Conservation (phyloP, 2,113 vertebrate genomes). For the Callorhinus ursinus region DNA sequence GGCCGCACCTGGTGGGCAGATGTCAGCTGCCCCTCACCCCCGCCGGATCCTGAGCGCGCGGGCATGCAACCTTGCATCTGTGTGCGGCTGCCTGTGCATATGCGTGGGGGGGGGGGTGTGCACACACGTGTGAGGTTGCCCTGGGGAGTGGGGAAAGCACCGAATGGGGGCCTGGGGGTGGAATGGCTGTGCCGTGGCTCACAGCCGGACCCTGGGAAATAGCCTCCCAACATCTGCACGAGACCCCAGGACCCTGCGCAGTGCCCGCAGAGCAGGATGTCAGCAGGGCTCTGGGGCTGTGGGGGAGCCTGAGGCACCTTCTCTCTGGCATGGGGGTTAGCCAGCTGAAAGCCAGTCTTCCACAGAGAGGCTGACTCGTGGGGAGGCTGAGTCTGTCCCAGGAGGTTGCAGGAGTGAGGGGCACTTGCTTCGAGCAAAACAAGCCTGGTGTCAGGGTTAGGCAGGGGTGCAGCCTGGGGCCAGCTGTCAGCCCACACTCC, state of each 20-base stretch:
- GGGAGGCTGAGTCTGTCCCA: background rate
- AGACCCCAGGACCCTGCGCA: background rate
- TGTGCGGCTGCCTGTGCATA: accelerated
- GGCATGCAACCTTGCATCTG: background rate
- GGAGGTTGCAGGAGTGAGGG: background rate
- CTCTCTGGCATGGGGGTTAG: background rate
- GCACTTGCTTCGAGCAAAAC: background rate
- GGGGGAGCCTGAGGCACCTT: accelerated
- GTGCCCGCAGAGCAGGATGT: background rate
- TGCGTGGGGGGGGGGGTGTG: accelerated
- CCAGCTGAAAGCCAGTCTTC: background rate
- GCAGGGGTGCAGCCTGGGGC: too few relatives aligned
- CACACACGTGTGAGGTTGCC: background rate
- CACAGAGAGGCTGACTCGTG: background rate
- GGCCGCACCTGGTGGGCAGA: conserved; percentile 76
- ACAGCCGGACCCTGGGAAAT: background rate
- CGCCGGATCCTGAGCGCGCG: background rate
- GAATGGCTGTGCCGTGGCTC: background rate
- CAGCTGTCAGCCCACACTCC: background rate
- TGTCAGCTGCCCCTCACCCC: background rate
- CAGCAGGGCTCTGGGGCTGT: background rate
- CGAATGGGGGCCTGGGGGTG: accelerated
- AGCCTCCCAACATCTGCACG: background rate
- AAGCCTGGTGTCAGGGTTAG: background rate
- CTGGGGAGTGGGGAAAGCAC: background rate